phyloP scores from a whole-genome alignment of 2,113 vertebrate species.

The Entelurus aequoreus region DNA sequence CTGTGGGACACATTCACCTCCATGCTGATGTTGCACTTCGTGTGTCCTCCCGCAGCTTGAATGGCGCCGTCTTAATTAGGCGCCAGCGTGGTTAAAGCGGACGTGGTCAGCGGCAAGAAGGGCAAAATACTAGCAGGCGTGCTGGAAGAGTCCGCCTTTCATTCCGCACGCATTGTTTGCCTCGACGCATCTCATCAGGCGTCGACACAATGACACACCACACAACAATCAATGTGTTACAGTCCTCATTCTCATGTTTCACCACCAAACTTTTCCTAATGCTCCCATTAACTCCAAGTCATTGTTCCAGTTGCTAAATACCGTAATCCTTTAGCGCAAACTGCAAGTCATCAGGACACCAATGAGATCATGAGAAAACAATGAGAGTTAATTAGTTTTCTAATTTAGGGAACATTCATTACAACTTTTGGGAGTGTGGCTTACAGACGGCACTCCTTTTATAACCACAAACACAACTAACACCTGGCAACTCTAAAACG shows the following conservation, averaged over 20 bases:
- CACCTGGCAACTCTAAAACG: background rate
- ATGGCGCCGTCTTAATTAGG: constrained; percentile 26
- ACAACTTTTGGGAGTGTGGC: too few species aligned
- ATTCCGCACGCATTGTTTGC: constrained; percentile 47
- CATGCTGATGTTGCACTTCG: constrained; percentile 10
- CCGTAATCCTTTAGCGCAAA: background rate
- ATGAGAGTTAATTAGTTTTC: too few species aligned
- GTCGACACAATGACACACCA: background rate
- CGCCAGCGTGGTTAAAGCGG: background rate
- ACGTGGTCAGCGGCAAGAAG: constrained; percentile 9
- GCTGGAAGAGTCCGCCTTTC: constrained; percentile 35
- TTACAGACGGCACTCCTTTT: too few species aligned
- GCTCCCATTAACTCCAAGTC: background rate
- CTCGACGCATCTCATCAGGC: constrained; percentile 34
- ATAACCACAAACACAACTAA: too few species aligned
- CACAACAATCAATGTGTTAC: background rate
- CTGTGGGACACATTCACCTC: background rate
- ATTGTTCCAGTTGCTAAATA: background rate
- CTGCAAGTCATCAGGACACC: background rate
- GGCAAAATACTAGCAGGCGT: constrained; percentile 5
- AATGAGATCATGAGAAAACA: too few species aligned
- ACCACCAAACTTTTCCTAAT: background rate
- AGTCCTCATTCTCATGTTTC: too few species aligned
- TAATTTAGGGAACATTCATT: too few species aligned
- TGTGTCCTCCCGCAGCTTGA: constrained; percentile 7